Evolutionary conservation across 2,888 invertebrate species (phyloP).

Genomic region (Onthophagus sagittarius): DNA sequence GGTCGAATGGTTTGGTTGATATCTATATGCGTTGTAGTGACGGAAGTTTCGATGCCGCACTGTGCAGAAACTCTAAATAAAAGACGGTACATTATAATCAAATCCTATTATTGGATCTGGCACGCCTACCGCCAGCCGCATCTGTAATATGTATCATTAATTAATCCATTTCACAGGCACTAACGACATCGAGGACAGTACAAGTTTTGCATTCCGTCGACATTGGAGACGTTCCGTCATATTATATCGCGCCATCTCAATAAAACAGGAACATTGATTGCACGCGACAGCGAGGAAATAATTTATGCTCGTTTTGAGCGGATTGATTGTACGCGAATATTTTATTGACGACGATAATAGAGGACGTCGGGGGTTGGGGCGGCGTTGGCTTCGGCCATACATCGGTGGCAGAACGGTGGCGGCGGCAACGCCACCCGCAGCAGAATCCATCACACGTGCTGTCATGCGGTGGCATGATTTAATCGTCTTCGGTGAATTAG

Average conservation of each 20-base stretch:
- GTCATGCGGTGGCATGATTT: constrained; percentile 12
- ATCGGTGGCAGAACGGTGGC: background rate
- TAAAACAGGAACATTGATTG: constrained; percentile 12
- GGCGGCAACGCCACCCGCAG: background rate
- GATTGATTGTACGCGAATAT: constrained; percentile 19
- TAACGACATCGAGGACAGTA: background rate
- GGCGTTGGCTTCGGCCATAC: background rate
- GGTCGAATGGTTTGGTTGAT: background rate
- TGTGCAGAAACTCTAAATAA: background rate
- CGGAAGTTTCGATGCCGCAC: background rate
- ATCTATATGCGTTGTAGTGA: background rate
- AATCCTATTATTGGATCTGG: constrained; percentile 11
- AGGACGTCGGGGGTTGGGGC: background rate
- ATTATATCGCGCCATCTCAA: constrained; percentile 7
- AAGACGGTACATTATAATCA: constrained; percentile 7
- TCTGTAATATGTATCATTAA: constrained; percentile 13
- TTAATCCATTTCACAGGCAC: constrained; percentile 4
- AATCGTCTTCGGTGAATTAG: constrained; percentile 9
- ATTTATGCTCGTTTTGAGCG: constrained; percentile 22
- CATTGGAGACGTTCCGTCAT: background rate
- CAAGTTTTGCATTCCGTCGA: background rate
- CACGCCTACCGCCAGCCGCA: constrained; percentile 2
- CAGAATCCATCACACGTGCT: constrained; percentile 10
- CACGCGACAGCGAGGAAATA: constrained; percentile 18
- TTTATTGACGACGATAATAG: constrained; percentile 8